Base-by-base conservation (phyloP, 2,113 vertebrate species). In the Orycteropus afer region DNA sequence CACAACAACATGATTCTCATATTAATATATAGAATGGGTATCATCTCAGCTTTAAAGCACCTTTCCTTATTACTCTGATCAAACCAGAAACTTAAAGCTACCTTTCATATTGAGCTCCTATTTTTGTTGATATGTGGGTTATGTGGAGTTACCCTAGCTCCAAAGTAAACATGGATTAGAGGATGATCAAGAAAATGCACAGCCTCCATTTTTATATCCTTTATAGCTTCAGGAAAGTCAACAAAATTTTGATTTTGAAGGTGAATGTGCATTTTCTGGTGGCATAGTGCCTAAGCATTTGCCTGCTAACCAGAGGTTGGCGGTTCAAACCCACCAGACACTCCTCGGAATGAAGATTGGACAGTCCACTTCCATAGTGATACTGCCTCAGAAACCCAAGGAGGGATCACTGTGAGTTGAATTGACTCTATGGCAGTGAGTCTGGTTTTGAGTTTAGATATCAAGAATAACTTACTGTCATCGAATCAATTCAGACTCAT, bases 191-290 rank as follows among this genome's bases (percentile, higher is more conserved):
- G 63, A 94, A 93, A 94, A 85, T 59, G 57, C 18, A 27, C 53
- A 23, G 2, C 18, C 59, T 85, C 20, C 29, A 0, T 63, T 74
- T 96, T 92, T 80, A 51, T 90, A 93, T 89, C 93, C 22, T 18
- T 79, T 93, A 20, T 37, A 88, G 80, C 34, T 15, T 27, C 51
- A 93, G 29, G 81, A 34, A 94, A 93, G 40, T 73, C 55, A 71
- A 95, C 45, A 79, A 51, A 74, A 27, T 91, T 90, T 96, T 49
- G 13, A 76, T 65, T 22, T 89, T 73, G 51, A 96, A 90, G 67
- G n/a, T 90, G 42, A 77, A 80, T 90, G 85, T 80, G 22, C 57
- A 84, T 92, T 69, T 57, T 4, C n/a, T 71, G n/a, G n/a, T n/a
- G n/a, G n/a, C n/a, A n/a, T n/a, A n/a, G n/a, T n/a, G n/a, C n/a